A percentile compares a stretch with the other conserved stretches of the same genome.
These are phyloP conservation scores for Loxodonta africana DNA, from an alignment of 2,113 vertebrate genomes.

Conservation along the genomic window DNA sequence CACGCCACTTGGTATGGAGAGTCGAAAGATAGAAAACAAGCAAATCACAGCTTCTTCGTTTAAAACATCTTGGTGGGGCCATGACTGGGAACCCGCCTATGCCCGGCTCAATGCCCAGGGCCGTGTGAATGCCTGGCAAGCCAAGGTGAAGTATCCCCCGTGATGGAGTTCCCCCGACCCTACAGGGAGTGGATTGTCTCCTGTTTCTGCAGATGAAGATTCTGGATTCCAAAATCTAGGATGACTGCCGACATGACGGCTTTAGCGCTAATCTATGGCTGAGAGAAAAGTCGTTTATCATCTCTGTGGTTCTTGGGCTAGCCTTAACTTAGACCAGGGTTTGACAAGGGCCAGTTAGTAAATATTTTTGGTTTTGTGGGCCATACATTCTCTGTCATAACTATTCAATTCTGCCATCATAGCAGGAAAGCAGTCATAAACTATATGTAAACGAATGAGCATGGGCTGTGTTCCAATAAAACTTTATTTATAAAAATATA, in stretches of 20 bases:
- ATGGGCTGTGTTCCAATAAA: background rate
- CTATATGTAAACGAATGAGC: background rate
- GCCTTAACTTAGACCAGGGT: background rate
- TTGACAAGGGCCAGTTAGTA: background rate
- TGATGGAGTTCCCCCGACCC: background rate
- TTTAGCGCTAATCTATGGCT: background rate
- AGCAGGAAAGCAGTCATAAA: background rate
- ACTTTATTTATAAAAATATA: constrained; percentile 19
- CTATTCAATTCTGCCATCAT: background rate
- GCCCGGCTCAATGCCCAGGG: constrained; percentile 92
- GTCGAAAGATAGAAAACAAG: constrained; percentile 86
- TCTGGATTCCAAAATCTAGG: background rate
- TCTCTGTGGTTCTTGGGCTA: background rate
- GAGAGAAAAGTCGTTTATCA: background rate
- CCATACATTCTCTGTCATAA: background rate
- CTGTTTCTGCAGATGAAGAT: background rate
- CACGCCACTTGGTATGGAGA: constrained; percentile 93
- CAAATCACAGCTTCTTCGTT: constrained; percentile 92
- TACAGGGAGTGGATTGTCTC: background rate
- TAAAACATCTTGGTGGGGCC: constrained; percentile 88
- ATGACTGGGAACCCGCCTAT: constrained; percentile 87
- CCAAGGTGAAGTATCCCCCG: constrained; percentile 87
- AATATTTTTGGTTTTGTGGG: background rate
- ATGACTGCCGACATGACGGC: background rate
- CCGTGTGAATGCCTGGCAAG: constrained; percentile 92